These are phyloP conservation scores for Acanthopagrus latus DNA, from an alignment of 2,797 vertebrate genomes.

Conservation along the genomic window DNA sequence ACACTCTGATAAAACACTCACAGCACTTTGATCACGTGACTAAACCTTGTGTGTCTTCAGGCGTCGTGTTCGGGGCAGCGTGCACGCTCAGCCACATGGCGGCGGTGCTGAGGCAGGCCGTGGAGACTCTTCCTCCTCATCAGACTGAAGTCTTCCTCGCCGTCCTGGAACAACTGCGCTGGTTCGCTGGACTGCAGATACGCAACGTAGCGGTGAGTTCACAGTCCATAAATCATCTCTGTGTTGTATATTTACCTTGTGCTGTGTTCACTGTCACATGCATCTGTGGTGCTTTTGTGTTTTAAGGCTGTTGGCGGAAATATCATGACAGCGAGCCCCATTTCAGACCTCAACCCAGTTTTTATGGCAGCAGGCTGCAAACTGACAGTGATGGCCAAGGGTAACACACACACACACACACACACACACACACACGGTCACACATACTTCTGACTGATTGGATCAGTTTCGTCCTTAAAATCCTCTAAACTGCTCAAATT, in stretches of 20 bases:
- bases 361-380: slow-evolving; percentile 92
- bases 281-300: neutral
- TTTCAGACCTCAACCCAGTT: slow-evolving; percentile 97
- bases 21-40: too few species aligned
- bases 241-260: neutral
- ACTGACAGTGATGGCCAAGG: slow-evolving; percentile 89
- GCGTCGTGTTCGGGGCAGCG: slow-evolving; percentile 90
- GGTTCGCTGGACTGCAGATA: slow-evolving; percentile 96
- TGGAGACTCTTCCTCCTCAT: slow-evolving; percentile 82
- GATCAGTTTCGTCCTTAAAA: neutral
- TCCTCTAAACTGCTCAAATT: neutral
- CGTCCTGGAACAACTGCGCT: slow-evolving; percentile 92
- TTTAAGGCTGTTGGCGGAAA: slow-evolving; percentile 95
- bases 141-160: slow-evolving; percentile 90
- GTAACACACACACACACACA: slow-evolving; percentile 72
- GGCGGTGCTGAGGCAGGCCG: slow-evolving; percentile 80
- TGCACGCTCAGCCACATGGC: slow-evolving; percentile 88
- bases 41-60: slow-evolving; percentile 68
- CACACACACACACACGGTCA: neutral
- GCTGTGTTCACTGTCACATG: neutral
- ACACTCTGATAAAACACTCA: neutral
- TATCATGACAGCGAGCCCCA: slow-evolving; percentile 98
- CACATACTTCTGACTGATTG: neutral
- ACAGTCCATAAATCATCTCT: too few species aligned
- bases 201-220: slow-evolving; percentile 94